Base-by-base conservation (phyloP, 2,888 invertebrate species). In the Protophormia terraenovae region DNA sequence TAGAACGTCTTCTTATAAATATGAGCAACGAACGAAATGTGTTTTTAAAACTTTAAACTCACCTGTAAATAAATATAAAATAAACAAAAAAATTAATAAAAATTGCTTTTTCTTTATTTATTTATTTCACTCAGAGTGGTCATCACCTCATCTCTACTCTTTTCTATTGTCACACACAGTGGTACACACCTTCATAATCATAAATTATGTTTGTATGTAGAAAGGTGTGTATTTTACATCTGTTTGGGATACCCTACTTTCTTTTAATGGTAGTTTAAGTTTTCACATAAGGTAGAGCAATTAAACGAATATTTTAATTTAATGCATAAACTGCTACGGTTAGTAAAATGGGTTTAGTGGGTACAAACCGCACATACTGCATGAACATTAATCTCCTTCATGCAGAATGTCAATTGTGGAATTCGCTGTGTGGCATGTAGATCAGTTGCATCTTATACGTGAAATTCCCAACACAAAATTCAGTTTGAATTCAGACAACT, bases 1-100 rank as follows among this genome's bases (percentile, higher is more conserved):
- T 84, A 69, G 24, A 87, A 82, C 88, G 75, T 89, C 90, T 88
- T 89, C 88, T 90, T 90, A 90, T 91, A 91, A 90, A 88, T 87
- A 50, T 69, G 67, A 45, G 24, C 14, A 67, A 35, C 16, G 8
- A 67, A 64, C 14, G 62, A 53, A 58, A 69, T 35, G 38, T 47
- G 16, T 16, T 16, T 50, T 47, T 66, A 38, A 53, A 19, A 32
- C n/a, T 58, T 35, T n/a, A 29, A 78, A 60, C 66, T 86, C 60
- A 79, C 75, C 76, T 83, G 62, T 73, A 19, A 60, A 62, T 58
- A 58, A 27, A 71, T 10, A 12, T 12, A 71, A 67, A 27, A 64
- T 50, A 35, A 53, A 60, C 29, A 80, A 29, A 66, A 24, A 32
- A 35, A 58, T n/a, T n/a, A n/a, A 64, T 10, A 50, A 22, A 16